A percentile compares a stretch with the other conserved stretches of the same genome.
Conservation (phyloP, 2,797 vertebrate genomes). For the Gymnocypris eckloni region DNA sequence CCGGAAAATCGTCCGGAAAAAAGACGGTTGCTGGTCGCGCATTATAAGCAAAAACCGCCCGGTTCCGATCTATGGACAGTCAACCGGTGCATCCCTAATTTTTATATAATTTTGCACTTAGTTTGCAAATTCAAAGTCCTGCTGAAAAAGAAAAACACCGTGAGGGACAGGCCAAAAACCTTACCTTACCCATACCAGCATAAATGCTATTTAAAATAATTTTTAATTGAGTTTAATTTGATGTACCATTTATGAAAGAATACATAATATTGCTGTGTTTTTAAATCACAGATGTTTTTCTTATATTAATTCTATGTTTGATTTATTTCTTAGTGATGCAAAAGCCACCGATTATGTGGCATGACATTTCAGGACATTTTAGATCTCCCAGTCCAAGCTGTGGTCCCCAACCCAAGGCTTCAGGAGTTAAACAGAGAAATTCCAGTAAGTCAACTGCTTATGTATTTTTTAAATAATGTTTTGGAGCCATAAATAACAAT, state of each 20-base stretch:
- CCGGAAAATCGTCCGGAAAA: no score
- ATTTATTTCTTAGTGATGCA: neutral
- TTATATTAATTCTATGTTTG: no score
- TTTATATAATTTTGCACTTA: neutral
- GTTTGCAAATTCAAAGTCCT: neutral
- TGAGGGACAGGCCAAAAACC: neutral
- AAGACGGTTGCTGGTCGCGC: no score
- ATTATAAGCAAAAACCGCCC: no score
- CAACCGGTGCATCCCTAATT: no score
- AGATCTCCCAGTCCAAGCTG: neutral
- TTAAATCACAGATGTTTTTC: neutral
- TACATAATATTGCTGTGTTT: neutral
- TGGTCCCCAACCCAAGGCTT: neutral
- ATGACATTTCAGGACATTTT: neutral
- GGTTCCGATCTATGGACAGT: no score
- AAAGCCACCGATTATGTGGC: neutral
- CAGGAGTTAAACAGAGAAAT: slow-evolving; percentile 4
- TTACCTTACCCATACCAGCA: neutral
- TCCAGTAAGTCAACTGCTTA: neutral
- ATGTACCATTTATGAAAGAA: neutral
- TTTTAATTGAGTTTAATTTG: neutral
- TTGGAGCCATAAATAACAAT: neutral
- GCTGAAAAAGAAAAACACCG: neutral
- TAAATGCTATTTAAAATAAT: neutral
- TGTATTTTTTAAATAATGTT: neutral